These are phyloP conservation scores for Chymomyza costata DNA, from an alignment of 1,140 invertebrate genomes.

Conservation along the genomic window DNA sequence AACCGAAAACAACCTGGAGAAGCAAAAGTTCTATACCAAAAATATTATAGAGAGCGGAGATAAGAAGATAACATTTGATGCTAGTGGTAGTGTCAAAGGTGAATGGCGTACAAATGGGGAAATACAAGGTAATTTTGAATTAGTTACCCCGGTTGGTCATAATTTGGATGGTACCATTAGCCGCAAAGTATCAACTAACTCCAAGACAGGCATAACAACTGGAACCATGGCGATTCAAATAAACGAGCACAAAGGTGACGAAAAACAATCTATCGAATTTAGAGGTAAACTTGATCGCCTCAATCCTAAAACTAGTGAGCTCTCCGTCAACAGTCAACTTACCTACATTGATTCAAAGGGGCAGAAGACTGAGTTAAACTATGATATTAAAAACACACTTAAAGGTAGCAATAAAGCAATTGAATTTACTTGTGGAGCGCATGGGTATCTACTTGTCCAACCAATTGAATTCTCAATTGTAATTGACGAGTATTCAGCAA, in stretches of 20 bases:
- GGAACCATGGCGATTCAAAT: slow-evolving; percentile 64
- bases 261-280: slow-evolving; percentile 74
- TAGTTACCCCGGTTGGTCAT: slow-evolving; percentile 43
- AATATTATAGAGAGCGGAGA: slow-evolving; percentile 75
- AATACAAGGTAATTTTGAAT: slow-evolving; percentile 62
- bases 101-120: slow-evolving; percentile 76
- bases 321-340: slow-evolving; percentile 67
- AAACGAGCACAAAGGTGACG: slow-evolving; percentile 53
- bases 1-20: slow-evolving; percentile 79
- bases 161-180: slow-evolving; percentile 65
- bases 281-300: slow-evolving; percentile 76
- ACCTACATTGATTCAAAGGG: slow-evolving; percentile 64
- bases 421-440: slow-evolving; percentile 40
- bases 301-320: slow-evolving; percentile 75
- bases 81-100: slow-evolving; percentile 76
- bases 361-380: slow-evolving; percentile 54
- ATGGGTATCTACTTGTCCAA: slow-evolving; percentile 72
- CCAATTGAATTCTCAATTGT: slow-evolving; percentile 56
- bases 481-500: slow-evolving; percentile 50
- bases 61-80: slow-evolving; percentile 77
- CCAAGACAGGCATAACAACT: slow-evolving; percentile 50
- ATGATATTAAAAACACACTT: slow-evolving; percentile 45
- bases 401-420: slow-evolving; percentile 54
- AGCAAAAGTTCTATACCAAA: slow-evolving; percentile 80
- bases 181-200: slow-evolving; percentile 59